phyloP scores from a whole-genome alignment of 2,888 invertebrate genomes.

The Altica lythri region DNA sequence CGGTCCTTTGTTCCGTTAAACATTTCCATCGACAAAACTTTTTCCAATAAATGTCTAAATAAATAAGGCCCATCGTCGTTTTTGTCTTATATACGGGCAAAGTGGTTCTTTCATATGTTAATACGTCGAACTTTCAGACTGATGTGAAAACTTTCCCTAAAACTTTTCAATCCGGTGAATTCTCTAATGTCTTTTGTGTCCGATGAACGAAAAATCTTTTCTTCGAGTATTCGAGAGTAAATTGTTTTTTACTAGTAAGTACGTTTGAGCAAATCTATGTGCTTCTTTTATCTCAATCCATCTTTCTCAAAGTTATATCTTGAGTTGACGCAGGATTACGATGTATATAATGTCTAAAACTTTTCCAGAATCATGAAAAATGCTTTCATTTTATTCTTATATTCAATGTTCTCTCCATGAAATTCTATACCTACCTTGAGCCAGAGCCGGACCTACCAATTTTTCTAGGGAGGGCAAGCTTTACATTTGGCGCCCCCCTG shows the following conservation, averaged over 20 bases:
- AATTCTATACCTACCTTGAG: no score
- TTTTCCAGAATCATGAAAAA: no score
- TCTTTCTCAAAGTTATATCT: slow-evolving; percentile 5
- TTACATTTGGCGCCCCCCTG: no score
- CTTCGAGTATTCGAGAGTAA: slow-evolving; percentile 9
- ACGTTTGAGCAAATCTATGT: background rate
- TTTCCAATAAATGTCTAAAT: slow-evolving; percentile 32
- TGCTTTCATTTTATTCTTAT: no score
- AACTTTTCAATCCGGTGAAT: slow-evolving; percentile 25
- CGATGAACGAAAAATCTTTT: slow-evolving; percentile 26
- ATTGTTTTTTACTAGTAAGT: slow-evolving; percentile 18
- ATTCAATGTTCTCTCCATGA: no score
- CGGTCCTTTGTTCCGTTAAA: slow-evolving; percentile 12
- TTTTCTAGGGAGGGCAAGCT: no score
- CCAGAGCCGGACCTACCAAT: no score
- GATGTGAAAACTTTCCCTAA: slow-evolving; percentile 27
- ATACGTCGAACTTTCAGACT: slow-evolving; percentile 32
- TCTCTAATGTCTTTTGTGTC: slow-evolving; percentile 28
- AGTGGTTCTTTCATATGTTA: slow-evolving; percentile 33
- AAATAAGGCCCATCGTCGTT: slow-evolving; percentile 27
- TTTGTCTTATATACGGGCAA: slow-evolving; percentile 28
- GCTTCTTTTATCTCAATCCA: background rate
- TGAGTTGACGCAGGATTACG: no score
- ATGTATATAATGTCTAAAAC: no score
- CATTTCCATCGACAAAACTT: slow-evolving; percentile 25